These are phyloP conservation scores for Microctenopoma steveboyesi DNA, from an alignment of 2,797 vertebrate genomes.

Conservation along the genomic window DNA sequence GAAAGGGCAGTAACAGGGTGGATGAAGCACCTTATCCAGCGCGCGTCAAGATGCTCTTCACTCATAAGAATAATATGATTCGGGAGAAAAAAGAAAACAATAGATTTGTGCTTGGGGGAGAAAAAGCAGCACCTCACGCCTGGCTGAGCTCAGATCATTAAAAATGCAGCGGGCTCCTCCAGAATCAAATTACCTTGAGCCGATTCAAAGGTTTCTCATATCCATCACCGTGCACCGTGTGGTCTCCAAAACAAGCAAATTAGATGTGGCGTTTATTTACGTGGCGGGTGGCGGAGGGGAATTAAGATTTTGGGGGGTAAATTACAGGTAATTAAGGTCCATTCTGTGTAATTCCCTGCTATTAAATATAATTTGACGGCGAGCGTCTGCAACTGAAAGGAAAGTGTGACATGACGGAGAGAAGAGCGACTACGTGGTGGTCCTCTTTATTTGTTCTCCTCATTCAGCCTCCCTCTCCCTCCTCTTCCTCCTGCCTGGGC, in stretches of 20 bases:
- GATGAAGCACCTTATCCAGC: not conserved
- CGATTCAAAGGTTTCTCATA: slow-evolving; percentile 52
- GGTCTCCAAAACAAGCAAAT: slow-evolving; percentile 74
- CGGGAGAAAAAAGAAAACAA: slow-evolving; percentile 2
- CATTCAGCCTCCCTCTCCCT: not conserved
- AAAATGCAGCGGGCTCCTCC: slow-evolving; percentile 56
- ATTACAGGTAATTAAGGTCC: slow-evolving; percentile 77
- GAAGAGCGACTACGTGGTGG: not conserved
- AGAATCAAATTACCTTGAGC: slow-evolving; percentile 70
- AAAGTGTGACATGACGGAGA: slow-evolving; percentile 31
- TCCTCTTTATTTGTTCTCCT: slow-evolving; percentile 29
- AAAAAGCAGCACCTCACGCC: not conserved
- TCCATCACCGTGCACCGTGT: slow-evolving; percentile 58
- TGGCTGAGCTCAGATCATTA: slow-evolving; percentile 57
- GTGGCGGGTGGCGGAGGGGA: slow-evolving; percentile 64
- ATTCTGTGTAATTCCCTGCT: slow-evolving; percentile 72
- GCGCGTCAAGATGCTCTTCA: not conserved
- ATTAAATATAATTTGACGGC: slow-evolving; percentile 76
- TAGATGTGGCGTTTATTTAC: slow-evolving; percentile 73
- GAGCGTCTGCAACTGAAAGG: slow-evolving; percentile 58
- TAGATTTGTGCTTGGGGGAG: slow-evolving; percentile 18
- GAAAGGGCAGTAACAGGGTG: too few relatives aligned
- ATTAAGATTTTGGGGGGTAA: slow-evolving; percentile 68
- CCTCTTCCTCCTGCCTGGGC: slow-evolving; percentile 21
- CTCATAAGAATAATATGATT: not conserved